phyloP scores from a whole-genome alignment of 92 coral and sea anemone species.

The Pocillopora grandis region DNA sequence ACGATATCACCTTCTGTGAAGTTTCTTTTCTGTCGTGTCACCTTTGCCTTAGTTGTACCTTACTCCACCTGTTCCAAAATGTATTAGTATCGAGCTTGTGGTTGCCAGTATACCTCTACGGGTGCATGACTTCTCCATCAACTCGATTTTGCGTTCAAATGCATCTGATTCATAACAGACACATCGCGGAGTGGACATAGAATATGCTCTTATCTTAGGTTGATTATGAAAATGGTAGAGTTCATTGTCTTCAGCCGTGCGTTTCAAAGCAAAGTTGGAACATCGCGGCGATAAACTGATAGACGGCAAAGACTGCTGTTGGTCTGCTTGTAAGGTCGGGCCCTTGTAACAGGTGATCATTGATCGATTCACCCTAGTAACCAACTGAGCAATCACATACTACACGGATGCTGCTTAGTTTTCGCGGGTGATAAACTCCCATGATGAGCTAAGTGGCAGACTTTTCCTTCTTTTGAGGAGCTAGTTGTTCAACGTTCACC shows the following conservation, averaged over 20 bases:
- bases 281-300: conserved; percentile 27
- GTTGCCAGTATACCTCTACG: conserved; percentile 50
- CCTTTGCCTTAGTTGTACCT: no score
- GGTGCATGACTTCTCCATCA: conserved; percentile 41
- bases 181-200: neutral
- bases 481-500: conserved; percentile 12
- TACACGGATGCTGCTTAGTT: conserved; percentile 38
- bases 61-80: no score
- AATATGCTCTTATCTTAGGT: conserved; percentile 11
- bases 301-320: conserved; percentile 34
- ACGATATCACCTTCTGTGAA: conserved; percentile 26
- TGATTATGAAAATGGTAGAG: neutral
- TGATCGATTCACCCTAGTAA: conserved; percentile 43
- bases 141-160: conserved; percentile 33
- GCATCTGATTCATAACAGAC: conserved; percentile 29
- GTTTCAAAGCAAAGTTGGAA: conserved; percentile 38
- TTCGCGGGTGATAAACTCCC: conserved; percentile 50
- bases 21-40: conserved; percentile 34
- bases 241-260: conserved; percentile 39
- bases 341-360: conserved; percentile 38
- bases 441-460: conserved; percentile 63
- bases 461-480: conserved; percentile 20
- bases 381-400: conserved; percentile 48
- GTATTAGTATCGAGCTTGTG: conserved; percentile 6
- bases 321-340: conserved; percentile 27